Base-by-base conservation (phyloP, 2,113 vertebrate genomes). In the Podarcis raffonei region DNA sequence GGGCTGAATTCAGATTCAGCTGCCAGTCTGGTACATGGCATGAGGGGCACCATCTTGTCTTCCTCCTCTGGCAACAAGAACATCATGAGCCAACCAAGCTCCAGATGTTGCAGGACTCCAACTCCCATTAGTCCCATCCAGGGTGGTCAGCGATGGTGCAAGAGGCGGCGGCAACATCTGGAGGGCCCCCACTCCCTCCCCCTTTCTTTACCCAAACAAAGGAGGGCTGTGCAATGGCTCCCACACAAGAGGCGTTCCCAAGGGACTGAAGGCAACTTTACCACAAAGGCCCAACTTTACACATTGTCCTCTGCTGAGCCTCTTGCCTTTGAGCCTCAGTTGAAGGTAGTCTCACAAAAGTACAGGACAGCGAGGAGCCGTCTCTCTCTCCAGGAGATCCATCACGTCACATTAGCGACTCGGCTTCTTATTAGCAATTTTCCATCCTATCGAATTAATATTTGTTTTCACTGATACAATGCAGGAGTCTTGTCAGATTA, bases 401-500 rank as follows among this genome's bases (percentile, higher is more conserved):
- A 96, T 97, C 97, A 94, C 0, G 91, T 96, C 93, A 53, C 87
- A 97, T 97, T 96, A 97, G 95, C 93, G 93, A 95, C 92, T 89
- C 93, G 84, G 90, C 91, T 95, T 94, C 93, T 94, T 95, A 96
- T 97, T 96, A 97, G 95, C 93, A 91, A 95, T 95, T 96, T 97
- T 92, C 96, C 94, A 95, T 96, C 95, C 81, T 91, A 94, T 96
- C 94, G 77, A 87, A 96, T 97, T 97, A 97, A 96, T 96, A 96
- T 95, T 96, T 96, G 96, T 96, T 97, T 96, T 95, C 95, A 91
- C 90, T 95, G 94, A 96, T 95, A 94, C 94, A 97, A 96, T 94
- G 94, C 92, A 94, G 91, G 87, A 95, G 96, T 96, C 96, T 96
- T 93, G 95, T 96, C 94, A 23, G 92, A 96, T 97, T 97, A 97